Percentiles rank a stretch among this genome's conserved stretches.
Evolutionary conservation across 2,888 invertebrate species (phyloP).

Genomic region (Acleris cristana): DNA sequence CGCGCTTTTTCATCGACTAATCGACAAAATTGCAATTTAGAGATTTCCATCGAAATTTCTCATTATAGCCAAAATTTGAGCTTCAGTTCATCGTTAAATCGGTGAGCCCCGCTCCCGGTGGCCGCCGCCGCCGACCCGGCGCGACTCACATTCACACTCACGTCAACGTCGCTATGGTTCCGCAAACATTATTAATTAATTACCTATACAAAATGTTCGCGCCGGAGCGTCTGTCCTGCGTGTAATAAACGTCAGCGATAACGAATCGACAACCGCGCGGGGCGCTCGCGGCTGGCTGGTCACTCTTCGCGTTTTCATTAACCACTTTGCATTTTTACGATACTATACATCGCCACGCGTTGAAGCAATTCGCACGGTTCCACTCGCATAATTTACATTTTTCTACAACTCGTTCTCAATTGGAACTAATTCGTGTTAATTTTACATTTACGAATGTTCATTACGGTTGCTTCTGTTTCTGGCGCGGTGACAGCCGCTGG

Average conservation of each 20-base stretch:
- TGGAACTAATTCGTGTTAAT: not conserved
- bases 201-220: not conserved
- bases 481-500: conserved; percentile 9
- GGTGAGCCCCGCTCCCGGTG: no score
- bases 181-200: not conserved
- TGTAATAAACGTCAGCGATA: not conserved
- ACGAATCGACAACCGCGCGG: not conserved
- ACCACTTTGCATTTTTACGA: conserved; percentile 1
- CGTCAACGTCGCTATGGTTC: not conserved
- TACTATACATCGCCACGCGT: not conserved
- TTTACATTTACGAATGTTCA: conserved; percentile 1
- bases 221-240: not conserved
- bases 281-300: not conserved
- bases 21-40: no score
- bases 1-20: no score
- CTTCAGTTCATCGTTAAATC: no score
- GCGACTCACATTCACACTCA: no score
- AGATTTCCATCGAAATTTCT: no score
- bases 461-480: not conserved
- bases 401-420: not conserved
- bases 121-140: no score
- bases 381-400: no score
- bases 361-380: no score
- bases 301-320: not conserved
- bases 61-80: no score